phyloP scores from a whole-genome alignment of 2,113 vertebrate species.

The Grammomys dolichurus region DNA sequence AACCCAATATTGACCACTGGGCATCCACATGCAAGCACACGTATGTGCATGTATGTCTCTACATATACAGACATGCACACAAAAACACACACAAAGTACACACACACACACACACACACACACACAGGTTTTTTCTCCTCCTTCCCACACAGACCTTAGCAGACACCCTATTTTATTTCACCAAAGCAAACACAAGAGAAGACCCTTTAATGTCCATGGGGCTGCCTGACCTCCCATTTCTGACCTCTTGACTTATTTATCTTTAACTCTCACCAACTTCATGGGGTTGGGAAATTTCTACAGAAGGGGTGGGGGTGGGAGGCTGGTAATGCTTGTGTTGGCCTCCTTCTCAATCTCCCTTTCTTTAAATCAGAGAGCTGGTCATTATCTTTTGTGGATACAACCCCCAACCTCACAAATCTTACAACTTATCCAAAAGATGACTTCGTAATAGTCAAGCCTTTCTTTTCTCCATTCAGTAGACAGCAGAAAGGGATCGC shows the following conservation, averaged over 20 bases:
- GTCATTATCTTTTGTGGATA: slow-evolving; percentile 73
- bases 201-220: background rate
- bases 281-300: background rate
- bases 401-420: slow-evolving; percentile 65
- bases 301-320: background rate
- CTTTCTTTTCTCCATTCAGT: slow-evolving; percentile 76
- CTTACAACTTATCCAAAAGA: slow-evolving; percentile 81
- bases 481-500: slow-evolving; percentile 61
- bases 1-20: background rate
- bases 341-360: slow-evolving; percentile 57
- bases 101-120: background rate
- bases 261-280: slow-evolving; percentile 20
- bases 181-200: background rate
- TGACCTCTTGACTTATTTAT: background rate
- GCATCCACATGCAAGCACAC: background rate
- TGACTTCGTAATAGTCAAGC: slow-evolving; percentile 72
- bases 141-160: background rate
- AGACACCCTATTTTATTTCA: background rate
- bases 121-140: background rate
- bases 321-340: slow-evolving; percentile 57
- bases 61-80: too few relatives aligned
- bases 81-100: too few relatives aligned
- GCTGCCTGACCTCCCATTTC: background rate
- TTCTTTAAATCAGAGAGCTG: slow-evolving; percentile 72
- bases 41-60: too few relatives aligned